Base-by-base conservation (phyloP, 2,113 vertebrate species). In the Oreotrochilus melanogaster region DNA sequence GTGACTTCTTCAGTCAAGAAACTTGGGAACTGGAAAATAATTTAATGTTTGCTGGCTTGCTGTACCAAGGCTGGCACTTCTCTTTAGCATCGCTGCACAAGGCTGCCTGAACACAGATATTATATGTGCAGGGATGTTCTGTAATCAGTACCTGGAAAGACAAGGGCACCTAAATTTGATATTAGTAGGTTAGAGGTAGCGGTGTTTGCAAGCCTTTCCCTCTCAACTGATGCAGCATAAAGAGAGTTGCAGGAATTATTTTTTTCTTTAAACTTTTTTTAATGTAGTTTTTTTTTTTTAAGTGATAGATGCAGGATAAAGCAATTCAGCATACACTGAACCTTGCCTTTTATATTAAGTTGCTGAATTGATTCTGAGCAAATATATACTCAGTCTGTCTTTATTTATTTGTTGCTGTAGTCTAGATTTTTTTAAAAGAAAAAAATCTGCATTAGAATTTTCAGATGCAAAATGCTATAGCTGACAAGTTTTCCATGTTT, bases 371-470 rank as follows among this genome's bases (percentile, higher is more conserved):
- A 70, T 95, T 96, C 85, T 84, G 79, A 94, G 62, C 80, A 96
- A 89, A 88, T 97, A 88, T 47, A 83, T 71, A 79, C 66, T 31
- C 37, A 30, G 27, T 88, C 43, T 72, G 27, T 88, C 43, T 72
- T 93, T 93, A 93, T 84, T 93, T 92, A 93, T 94, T 97, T 94
- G 78, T 94, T 88, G 56, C 67, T 82, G 21, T 95, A 91, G 78
- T 71, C 21, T 94, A 91, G 84, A 53, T 45, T 89, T 93, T 90
- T 82, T 73, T 27, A 18, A 47, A 85, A 69, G n/a, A 28, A 50
- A 53, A 88, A 65, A 69, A 18, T 43, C 8, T 43, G 8, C 72
- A 19, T 47, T 95, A 80, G 22, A 78, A 62, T 85, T 95, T 91
- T 85, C 74, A 89, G 35, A 84, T 86, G 35, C 62, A 74, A 76